Base-by-base conservation (phyloP, 2,797 vertebrate species). In the Falco novaeseelandiae region DNA sequence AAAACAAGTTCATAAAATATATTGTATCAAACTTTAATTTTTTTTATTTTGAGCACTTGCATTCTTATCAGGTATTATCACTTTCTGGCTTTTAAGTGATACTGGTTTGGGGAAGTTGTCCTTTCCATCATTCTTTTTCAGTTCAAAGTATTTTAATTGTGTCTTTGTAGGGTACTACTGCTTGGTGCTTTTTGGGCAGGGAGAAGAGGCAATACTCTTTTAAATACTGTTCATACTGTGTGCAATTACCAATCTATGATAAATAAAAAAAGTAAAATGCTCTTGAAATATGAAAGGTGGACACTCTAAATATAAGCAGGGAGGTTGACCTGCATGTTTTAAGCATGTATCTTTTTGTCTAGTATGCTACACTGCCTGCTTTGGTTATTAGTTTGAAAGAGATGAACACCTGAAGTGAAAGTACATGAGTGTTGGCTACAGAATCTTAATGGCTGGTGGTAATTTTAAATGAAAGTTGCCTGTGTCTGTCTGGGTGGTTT, bases 371-470 rank as follows among this genome's bases (percentile, higher is more conserved):
- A 17, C n/a, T 90, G 90, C 66, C n/a, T 67, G 25, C 67, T 87
- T 84, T 15, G 19, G 44, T 92, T 94, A 62, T 18, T 44, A 18
- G 42, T 44, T 44, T 44, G 42, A 44, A 44, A 44, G 42, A 44
- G 42, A 44, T 44, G 42, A 44, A 44, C 16, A 18, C 42, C 54
- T 84, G 83, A 94, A 96, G 72, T 92, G 94, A 67, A 89, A 92
- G 65, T 91, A 93, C 27, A 4, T 91, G 76, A 87, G 61, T 38
- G 91, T 52, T 93, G 70, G 74, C 90, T 84, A 78, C 52, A 87
- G 86, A 90, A 95, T 96, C 86, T 89, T 93, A 90, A 95, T 94
- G 86, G 80, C 93, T 87, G 14, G 14, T 46, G 54, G 66, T 83
- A 23, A 38, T 94, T 90, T 70, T 52, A 92, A 87, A 59, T 92